A percentile compares a stretch with the other conserved stretches of the same genome.
Evolutionary conservation across 2,113 vertebrate species (phyloP).

Genomic region (Passer domesticus): DNA sequence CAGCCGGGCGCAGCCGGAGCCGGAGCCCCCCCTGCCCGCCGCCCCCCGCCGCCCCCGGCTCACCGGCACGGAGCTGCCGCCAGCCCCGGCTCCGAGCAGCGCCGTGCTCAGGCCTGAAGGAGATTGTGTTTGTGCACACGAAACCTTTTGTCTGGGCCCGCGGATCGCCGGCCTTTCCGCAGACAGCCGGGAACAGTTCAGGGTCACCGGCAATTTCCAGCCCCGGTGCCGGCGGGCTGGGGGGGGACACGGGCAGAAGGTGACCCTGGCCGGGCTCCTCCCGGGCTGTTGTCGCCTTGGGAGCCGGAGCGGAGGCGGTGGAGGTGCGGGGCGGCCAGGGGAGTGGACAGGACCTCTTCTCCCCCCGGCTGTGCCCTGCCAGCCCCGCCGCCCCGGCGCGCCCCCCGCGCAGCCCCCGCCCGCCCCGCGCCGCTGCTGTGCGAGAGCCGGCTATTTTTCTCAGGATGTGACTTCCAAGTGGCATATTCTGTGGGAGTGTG

Average conservation of each 20-base stretch:
- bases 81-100: not conserved
- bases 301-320: not conserved
- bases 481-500: slow-evolving; percentile 43
- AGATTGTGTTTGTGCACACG: slow-evolving; percentile 3
- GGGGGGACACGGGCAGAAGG: not conserved
- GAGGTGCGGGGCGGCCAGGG: no score
- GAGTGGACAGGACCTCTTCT: not conserved
- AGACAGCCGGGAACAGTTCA: not conserved
- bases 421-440: not conserved
- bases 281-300: not conserved
- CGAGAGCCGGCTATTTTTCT: slow-evolving; percentile 27
- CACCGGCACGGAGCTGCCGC: not conserved
- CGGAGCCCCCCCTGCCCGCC: not conserved
- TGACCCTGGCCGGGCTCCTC: not conserved
- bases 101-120: not conserved
- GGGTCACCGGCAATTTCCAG: slow-evolving; percentile 40
- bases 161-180: not conserved
- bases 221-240: not conserved
- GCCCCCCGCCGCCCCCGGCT: not conserved
- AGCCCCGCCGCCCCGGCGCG: not conserved
- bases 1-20: not conserved
- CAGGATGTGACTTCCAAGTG: slow-evolving; percentile 43
- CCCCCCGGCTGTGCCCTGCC: not conserved
- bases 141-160: slow-evolving; percentile 67
- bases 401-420: not conserved